Evolutionary conservation across 2,888 invertebrate genomes (phyloP), one percentile per base, ranked within the genome.

Genomic region (Thereva unica): DNA sequence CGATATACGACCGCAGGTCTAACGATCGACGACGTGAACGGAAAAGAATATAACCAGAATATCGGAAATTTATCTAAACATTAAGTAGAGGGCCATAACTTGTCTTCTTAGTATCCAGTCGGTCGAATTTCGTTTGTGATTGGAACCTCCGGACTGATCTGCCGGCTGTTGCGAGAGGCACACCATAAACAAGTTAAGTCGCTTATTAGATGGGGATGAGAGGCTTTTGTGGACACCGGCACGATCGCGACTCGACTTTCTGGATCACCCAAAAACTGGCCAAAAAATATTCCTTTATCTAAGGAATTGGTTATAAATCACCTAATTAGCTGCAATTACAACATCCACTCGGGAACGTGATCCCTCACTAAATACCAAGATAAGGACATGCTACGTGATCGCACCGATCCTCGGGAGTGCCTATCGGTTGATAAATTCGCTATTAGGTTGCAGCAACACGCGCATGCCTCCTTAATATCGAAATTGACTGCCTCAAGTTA

Each of bases 241-340:
- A 12, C 10, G 10, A 10, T 49, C 37, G 40, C 9, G 61, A 61
- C 23, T 61, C 61, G 50, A 49, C 61, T 50, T 41, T 50, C 49
- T 49, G 23, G 41, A 61, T 40, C 34, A 23, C 23, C 4, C 4
- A 41, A 61, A 41, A 42, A 40, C n/a, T 38, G 53, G 53, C 23
- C 37, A 53, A 5, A 5, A 38, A 10, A 5, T 3, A 10, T 37
- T 34, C 38, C 38, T 23, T n/a, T 7, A 4, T 52, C 37, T 37
- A 40, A 42, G n/a, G 12, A 44, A 38, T 9, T 12, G 64, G 10
- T 8, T 45, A 64, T 54, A 64, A 64, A 64, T 55, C 64, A 40
- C 47, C 64, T 64, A 64, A 64, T 64, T 64, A 64, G 64, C 55
- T 34, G 38, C 55, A 64, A 64, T 64, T 64, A 55, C 54, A 53